phyloP scores from a whole-genome alignment of 2,888 invertebrate genomes.

The Atherix ibis region DNA sequence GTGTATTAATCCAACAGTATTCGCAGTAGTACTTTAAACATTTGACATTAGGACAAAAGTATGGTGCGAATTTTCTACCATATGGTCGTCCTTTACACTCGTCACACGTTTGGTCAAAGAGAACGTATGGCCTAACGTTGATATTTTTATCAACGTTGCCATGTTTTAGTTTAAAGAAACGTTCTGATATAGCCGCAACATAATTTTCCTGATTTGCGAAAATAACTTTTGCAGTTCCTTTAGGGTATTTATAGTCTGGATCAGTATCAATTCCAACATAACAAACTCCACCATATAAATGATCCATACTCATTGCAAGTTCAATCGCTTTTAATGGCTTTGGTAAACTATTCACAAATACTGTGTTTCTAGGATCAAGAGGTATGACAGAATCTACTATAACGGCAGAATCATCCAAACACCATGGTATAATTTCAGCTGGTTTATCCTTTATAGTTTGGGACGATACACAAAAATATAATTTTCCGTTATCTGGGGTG shows the following conservation, averaged over 20 bases:
- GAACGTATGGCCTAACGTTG: slow-evolving; percentile 93
- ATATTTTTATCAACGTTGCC: slow-evolving; percentile 98
- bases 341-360: slow-evolving; percentile 99
- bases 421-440: slow-evolving; percentile 96
- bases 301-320: slow-evolving; percentile 97
- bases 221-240: slow-evolving; percentile 95
- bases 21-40: slow-evolving; percentile 99
- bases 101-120: slow-evolving; percentile 99
- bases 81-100: slow-evolving; percentile 97
- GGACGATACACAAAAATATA: slow-evolving; percentile 94
- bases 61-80: slow-evolving; percentile 96
- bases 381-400: slow-evolving; percentile 95
- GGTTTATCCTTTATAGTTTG: slow-evolving; percentile 99
- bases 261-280: slow-evolving; percentile 99
- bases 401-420: slow-evolving; percentile 92
- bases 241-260: slow-evolving; percentile 97
- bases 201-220: slow-evolving; percentile 99
- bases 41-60: slow-evolving; percentile 98
- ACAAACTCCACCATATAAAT: slow-evolving; percentile 94
- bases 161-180: slow-evolving; percentile 96
- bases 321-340: slow-evolving; percentile 95
- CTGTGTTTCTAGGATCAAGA: slow-evolving; percentile 93
- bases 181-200: slow-evolving; percentile 94
- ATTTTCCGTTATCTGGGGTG: slow-evolving; percentile 93
- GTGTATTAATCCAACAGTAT: slow-evolving; percentile 98